A percentile compares a stretch with the other conserved stretches of the same genome.
Evolutionary conservation across 2,888 invertebrate species (phyloP).

Genomic region (Rhamnusium bicolor): DNA sequence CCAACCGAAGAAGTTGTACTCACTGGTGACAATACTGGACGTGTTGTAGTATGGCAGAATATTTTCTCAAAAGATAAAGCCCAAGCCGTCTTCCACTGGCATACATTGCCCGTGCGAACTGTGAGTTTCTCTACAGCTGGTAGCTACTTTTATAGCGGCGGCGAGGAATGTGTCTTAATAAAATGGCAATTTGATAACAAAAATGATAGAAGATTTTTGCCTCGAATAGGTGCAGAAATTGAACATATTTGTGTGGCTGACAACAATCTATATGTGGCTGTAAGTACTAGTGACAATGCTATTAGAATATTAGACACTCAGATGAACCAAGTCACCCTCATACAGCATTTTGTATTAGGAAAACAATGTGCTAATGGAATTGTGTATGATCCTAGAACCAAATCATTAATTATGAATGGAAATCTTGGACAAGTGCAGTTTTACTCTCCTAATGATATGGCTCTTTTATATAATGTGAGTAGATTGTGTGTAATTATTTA

Average conservation of each 20-base stretch:
- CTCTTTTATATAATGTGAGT: constrained; percentile 81
- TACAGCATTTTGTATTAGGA: constrained; percentile 81
- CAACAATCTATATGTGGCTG: constrained; percentile 78
- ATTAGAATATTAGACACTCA: constrained; percentile 75
- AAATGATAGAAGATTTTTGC: constrained; percentile 74
- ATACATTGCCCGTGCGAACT: constrained; percentile 79
- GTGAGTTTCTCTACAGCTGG: constrained; percentile 79
- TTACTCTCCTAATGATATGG: constrained; percentile 78
- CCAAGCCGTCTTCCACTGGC: constrained; percentile 82
- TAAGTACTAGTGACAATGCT: constrained; percentile 81
- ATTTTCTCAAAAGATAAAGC: constrained; percentile 63
- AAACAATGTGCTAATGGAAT: constrained; percentile 75
- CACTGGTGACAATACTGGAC: constrained; percentile 80
- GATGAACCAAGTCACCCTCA: constrained; percentile 72
- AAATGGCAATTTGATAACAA: constrained; percentile 79
- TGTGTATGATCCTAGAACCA: constrained; percentile 77
- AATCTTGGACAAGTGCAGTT: constrained; percentile 84
- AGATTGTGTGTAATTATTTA: not conserved
- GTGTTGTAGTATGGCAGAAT: constrained; percentile 77
- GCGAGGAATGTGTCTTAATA: constrained; percentile 84
- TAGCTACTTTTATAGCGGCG: constrained; percentile 82
- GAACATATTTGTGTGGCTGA: constrained; percentile 76
- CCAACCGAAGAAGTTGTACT: constrained; percentile 78
- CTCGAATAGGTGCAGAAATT: constrained; percentile 81
- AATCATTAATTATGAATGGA: constrained; percentile 81